Base-by-base conservation (phyloP, 2,888 invertebrate species). In the Chorisops tibialis region DNA sequence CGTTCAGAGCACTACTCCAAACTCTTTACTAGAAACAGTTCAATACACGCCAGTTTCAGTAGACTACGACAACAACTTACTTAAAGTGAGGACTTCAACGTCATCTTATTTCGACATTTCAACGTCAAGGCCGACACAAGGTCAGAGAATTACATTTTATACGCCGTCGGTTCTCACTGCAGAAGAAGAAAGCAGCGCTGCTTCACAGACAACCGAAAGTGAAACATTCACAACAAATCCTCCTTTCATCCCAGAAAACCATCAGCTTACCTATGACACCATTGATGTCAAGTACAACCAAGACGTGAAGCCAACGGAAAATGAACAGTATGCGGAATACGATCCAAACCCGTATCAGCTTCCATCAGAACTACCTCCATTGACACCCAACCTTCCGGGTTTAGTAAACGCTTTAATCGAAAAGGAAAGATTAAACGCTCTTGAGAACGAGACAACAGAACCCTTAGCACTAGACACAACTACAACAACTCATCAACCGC, bases 331-430 rank as follows among this genome's bases (percentile, higher is more conserved):
- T 39, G 79, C 81, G 14, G 72, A 75, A 47, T 77, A 71, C 50
- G 76, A 77, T 2, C 73, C 77, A 0, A 77, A 81, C 47, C 82
- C 83, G 0, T 83, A 82, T 39, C 81, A 80, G 59, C 69, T 84
- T 39, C 82, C 83, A 2, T 80, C 81, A 1, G 81, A 84, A 66
- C 71, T 85, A 18, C 83, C 84, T 1, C 77, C 82, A 1, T 78
- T 84, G 45, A 83, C 81, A 14, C 81, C 84, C 0, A 82, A 83
- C 66, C 75, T 85, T 24, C 84, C 85, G 1, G 82, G 83, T 0
- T 72, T 85, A 21, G 82, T 86, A 0, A 85, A 85, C 69, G 82
- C 83, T 30, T 74, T 87, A 35, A 79, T 84, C 67, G 85, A 85
- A 63, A 78, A 80, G 65, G 72, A 74, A 24, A 71, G 71, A 50